Evolutionary conservation across 2,113 vertebrate genomes (phyloP).

Genomic region (Turnix velox): DNA sequence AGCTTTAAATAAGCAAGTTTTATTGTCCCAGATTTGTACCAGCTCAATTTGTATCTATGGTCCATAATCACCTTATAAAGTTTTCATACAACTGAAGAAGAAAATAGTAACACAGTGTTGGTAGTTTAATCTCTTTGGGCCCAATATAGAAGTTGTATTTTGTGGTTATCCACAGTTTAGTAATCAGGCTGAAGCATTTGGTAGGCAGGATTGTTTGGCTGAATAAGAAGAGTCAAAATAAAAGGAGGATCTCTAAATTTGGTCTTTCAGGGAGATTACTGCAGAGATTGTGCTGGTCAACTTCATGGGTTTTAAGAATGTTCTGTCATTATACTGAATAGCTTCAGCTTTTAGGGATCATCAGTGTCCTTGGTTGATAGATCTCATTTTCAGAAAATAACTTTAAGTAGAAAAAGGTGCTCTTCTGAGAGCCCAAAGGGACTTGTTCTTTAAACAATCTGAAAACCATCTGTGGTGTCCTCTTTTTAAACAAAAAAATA

Average conservation of each 20-base stretch:
- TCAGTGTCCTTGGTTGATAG: neutral
- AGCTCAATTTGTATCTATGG: neutral
- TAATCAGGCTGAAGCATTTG: neutral
- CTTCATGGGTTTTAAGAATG: neutral
- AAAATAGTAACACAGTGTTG: neutral
- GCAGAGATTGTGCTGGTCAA: neutral
- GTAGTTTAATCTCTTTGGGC: neutral
- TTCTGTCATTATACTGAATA: neutral
- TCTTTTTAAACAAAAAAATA: too few relatives aligned
- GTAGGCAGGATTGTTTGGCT: neutral
- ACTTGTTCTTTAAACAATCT: neutral
- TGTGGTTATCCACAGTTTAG: neutral
- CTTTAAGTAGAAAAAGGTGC: neutral
- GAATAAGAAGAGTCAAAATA: neutral
- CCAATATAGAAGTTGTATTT: neutral
- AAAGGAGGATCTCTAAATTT: neutral
- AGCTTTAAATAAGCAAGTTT: neutral
- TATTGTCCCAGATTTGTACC: neutral
- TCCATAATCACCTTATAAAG: neutral
- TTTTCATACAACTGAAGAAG: neutral
- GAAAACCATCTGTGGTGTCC: neutral
- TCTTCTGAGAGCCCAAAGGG: neutral
- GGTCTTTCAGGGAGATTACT: neutral
- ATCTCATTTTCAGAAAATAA: neutral
- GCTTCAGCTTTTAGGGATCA: neutral